Base-by-base conservation (phyloP, 2,888 invertebrate genomes). In the Exephanes ischioxanthus region DNA sequence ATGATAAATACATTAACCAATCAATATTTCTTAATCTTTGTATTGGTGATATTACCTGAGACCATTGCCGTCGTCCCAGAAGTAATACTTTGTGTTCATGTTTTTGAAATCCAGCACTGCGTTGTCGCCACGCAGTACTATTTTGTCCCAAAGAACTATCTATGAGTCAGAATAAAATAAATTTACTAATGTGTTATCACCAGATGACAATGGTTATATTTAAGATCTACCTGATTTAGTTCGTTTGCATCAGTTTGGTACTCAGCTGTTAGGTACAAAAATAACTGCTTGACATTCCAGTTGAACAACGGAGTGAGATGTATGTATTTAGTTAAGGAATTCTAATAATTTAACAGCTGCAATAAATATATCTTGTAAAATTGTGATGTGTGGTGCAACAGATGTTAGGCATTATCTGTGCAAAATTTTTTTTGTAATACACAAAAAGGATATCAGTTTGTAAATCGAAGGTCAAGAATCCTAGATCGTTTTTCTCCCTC, bases 261-360 rank as follows among this genome's bases (percentile, higher is more conserved):
- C 94, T 99, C 99, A 1, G 99, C 99, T 58, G 99, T 99, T 51
- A 99, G 95, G 93, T 99, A 99, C 41, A 99, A 94, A 94, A 99
- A 99, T 88, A 99, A 94, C 94, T 99, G 98, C 93, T 99, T 99
- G 0, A 99, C 99, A 94, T 99, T 99, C 99, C 99, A 99, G 94
- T 99, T 99, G 95, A 99, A 99, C 33, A 99, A 95, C 89, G 97
- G 96, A 37, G 97, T 97, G 77, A 99, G 95, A 95, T 96, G 95
- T 95, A 88, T 88, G 83, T 14, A 75, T 53, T 33, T n/a, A 51
- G 77, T 91, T 92, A 90, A 93, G 90, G 89, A 88, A 68, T 70
- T 22, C n/a, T 41, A 11, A 68, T 30, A 19, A 33, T 33, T 19
- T 1, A 9, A 48, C 51, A 41, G 37, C 19, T 5, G 14, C 1